These are phyloP conservation scores for Nothocercus nigrocapillus DNA, from an alignment of 2,113 vertebrate species.

Conservation along the genomic window DNA sequence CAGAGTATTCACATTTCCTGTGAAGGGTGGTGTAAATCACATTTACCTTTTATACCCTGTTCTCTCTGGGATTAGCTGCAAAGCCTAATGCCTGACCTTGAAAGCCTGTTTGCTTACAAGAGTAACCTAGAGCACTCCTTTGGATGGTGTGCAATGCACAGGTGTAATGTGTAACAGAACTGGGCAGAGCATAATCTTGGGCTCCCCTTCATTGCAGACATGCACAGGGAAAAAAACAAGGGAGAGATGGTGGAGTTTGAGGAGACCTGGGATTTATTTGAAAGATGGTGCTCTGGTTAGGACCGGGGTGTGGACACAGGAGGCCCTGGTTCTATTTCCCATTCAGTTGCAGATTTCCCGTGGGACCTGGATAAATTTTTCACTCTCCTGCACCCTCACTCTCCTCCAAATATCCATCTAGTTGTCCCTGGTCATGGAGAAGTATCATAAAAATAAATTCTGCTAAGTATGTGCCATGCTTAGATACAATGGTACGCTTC, in stretches of 20 bases:
- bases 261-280: not conserved
- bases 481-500: rapidly evolving
- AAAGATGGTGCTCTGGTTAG: not conserved
- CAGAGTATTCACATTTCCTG: constrained; percentile 44
- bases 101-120: not conserved
- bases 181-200: not conserved
- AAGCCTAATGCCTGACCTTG: constrained; percentile 62
- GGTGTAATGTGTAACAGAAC: not conserved
- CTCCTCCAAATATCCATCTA: not conserved
- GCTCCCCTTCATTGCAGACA: not conserved
- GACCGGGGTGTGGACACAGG: not conserved
- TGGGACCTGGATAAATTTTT: not conserved
- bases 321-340: not conserved
- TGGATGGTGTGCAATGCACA: not conserved
- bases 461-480: not conserved
- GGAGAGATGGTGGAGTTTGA: not conserved
- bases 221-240: not conserved
- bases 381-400: not conserved
- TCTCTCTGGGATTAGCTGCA: constrained; percentile 32
- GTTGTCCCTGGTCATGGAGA: not conserved
- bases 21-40: constrained; percentile 25
- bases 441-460: not conserved
- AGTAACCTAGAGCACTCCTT: not conserved
- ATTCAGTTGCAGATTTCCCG: rapidly evolving
- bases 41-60: constrained; percentile 9